Evolutionary conservation across 2,113 vertebrate genomes (phyloP).

Genomic region (Mormyrus lacerda): DNA sequence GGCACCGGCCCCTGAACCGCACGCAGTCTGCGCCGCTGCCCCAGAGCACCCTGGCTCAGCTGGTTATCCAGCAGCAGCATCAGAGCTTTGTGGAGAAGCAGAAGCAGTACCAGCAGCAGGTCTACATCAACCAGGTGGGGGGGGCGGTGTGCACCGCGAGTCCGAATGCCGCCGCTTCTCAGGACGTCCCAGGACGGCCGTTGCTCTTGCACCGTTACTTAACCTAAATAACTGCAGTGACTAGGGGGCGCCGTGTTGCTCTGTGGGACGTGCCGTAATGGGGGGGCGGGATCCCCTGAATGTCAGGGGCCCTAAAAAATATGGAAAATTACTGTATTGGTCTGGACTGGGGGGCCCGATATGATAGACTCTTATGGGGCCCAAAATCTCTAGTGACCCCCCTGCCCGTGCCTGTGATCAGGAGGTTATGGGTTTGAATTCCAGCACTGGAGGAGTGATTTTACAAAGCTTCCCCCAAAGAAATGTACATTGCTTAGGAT

Average conservation of each 20-base stretch:
- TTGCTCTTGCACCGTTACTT: neutral
- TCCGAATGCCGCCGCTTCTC: neutral
- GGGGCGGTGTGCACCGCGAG: neutral
- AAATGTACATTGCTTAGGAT: too few species aligned
- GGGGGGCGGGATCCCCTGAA: too few species aligned
- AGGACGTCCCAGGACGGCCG: neutral
- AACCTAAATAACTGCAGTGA: neutral
- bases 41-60: constrained; percentile 90
- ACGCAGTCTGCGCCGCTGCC: constrained; percentile 97
- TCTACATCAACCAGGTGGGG: constrained; percentile 96
- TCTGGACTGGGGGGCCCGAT: too few species aligned
- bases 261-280: too few species aligned
- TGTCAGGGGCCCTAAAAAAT: too few species aligned
- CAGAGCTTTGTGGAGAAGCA: constrained; percentile 96
- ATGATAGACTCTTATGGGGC: too few species aligned
- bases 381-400: too few species aligned
- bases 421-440: too few species aligned
- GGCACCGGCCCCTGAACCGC: constrained; percentile 87
- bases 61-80: constrained; percentile 96
- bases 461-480: too few species aligned
- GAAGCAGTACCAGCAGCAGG: constrained; percentile 94
- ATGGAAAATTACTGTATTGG: too few species aligned
- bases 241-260: neutral
- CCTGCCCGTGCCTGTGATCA: neutral
- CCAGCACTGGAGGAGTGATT: too few species aligned